Evolutionary conservation across 2,888 invertebrate genomes (phyloP).

Genomic region (Leptogaster cylindrica): DNA sequence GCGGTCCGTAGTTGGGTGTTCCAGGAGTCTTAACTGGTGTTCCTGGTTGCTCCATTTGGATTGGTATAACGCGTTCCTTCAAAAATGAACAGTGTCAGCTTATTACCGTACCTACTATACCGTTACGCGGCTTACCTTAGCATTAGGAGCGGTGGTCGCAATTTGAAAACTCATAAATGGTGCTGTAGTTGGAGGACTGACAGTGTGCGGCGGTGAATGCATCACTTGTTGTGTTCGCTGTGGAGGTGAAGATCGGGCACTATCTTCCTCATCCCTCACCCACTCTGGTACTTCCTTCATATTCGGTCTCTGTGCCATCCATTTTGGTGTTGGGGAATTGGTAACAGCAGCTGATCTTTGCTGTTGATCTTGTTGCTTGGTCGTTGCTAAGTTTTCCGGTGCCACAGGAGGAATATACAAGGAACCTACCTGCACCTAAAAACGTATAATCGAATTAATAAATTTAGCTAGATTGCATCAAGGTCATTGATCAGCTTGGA

Average conservation of each 20-base stretch:
- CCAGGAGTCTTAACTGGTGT: conserved; percentile 55
- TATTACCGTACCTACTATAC: neutral
- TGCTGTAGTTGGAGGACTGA: neutral
- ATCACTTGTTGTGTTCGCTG: conserved; percentile 36
- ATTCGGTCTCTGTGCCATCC: conserved; percentile 50
- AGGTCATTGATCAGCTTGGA: conserved; percentile 39
- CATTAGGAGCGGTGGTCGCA: conserved; percentile 49
- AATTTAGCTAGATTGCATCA: neutral
- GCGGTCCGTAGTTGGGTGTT: conserved; percentile 53
- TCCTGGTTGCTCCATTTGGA: conserved; percentile 57
- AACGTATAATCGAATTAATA: conserved; percentile 8
- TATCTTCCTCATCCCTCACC: conserved; percentile 55
- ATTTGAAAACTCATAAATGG: conserved; percentile 5
- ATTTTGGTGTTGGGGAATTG: conserved; percentile 47
- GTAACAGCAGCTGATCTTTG: conserved; percentile 52
- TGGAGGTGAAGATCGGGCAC: neutral
- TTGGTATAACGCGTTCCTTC: conserved; percentile 61
- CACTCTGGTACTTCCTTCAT: conserved; percentile 57
- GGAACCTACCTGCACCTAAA: conserved; percentile 62
- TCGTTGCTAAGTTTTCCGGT: conserved; percentile 54
- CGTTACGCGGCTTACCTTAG: conserved; percentile 34
- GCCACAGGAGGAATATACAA: conserved; percentile 67
- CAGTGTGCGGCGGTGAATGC: conserved; percentile 27
- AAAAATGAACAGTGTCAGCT: conserved; percentile 6
- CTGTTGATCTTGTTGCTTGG: conserved; percentile 54